Evolutionary conservation across 2,888 invertebrate species (phyloP).

Genomic region (Sarcophaga variegata): DNA sequence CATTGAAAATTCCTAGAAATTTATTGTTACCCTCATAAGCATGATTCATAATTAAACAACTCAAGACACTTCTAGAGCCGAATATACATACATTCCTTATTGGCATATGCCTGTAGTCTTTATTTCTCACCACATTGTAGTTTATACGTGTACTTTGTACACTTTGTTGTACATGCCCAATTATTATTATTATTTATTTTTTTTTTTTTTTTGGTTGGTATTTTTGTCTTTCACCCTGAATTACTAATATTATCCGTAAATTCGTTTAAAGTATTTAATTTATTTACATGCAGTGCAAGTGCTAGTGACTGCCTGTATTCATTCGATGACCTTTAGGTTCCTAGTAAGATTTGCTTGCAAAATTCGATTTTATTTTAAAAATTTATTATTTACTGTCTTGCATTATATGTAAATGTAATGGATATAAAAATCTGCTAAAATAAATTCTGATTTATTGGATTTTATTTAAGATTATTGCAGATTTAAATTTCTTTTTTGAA

Average conservation of each 20-base stretch:
- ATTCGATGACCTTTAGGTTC: background rate
- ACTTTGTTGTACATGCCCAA: too few species aligned
- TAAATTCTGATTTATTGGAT: background rate
- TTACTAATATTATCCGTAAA: conserved; percentile 48
- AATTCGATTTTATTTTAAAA: too few species aligned
- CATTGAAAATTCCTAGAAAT: too few species aligned
- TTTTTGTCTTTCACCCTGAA: conserved; percentile 23
- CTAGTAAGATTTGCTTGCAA: background rate
- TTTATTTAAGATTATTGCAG: background rate
- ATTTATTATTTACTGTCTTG: background rate
- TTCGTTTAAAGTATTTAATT: background rate
- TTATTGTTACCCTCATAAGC: too few species aligned
- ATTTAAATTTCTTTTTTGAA: background rate
- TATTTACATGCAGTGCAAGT: background rate
- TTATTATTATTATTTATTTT: background rate
- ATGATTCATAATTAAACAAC: too few species aligned
- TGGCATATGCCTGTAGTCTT: too few species aligned
- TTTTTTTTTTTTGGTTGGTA: background rate
- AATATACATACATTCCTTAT: too few species aligned
- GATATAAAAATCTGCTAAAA: background rate
- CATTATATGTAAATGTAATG: background rate
- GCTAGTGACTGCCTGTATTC: background rate
- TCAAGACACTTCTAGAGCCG: too few species aligned
- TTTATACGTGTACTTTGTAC: too few species aligned
- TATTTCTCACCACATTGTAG: too few species aligned